Evolutionary conservation across 2,888 invertebrate genomes (phyloP).

Genomic region (Synanthedon myopaeformis): DNA sequence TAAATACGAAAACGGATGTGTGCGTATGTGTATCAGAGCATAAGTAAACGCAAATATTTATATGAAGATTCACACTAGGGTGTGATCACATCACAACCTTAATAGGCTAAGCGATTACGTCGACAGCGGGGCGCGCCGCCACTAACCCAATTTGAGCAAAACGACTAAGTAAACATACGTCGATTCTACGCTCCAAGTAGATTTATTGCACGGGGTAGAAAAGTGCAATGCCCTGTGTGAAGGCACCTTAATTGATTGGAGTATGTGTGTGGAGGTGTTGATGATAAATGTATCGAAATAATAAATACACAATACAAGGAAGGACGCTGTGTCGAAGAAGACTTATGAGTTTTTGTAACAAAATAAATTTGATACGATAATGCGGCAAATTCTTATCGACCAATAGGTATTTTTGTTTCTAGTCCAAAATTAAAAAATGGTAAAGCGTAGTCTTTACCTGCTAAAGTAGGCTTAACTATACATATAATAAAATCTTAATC

Average conservation of each 20-base stretch:
- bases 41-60: constrained; percentile 39
- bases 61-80: constrained; percentile 39
- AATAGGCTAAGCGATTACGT: constrained; percentile 55
- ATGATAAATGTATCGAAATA: too few species aligned
- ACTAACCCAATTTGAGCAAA: constrained; percentile 60
- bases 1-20: constrained; percentile 19
- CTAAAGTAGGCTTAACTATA: too few species aligned
- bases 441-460: too few species aligned
- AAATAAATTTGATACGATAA: too few species aligned
- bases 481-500: too few species aligned
- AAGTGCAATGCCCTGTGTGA: constrained; percentile 36
- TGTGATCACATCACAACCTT: constrained; percentile 45
- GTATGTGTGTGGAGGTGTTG: constrained; percentile 4
- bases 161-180: constrained; percentile 52
- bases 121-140: constrained; percentile 37
- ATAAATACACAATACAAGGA: too few species aligned
- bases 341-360: too few species aligned
- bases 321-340: too few species aligned
- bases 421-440: too few species aligned
- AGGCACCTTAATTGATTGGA: constrained; percentile 33
- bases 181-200: constrained; percentile 36
- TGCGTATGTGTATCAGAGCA: constrained; percentile 25
- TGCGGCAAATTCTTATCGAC: too few species aligned
- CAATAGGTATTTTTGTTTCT: too few species aligned
- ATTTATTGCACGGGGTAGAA: constrained; percentile 48